Percentiles rank a stretch among this genome's conserved stretches.
phyloP scores from a whole-genome alignment of 2,113 vertebrate species.

The Galemys pyrenaicus region DNA sequence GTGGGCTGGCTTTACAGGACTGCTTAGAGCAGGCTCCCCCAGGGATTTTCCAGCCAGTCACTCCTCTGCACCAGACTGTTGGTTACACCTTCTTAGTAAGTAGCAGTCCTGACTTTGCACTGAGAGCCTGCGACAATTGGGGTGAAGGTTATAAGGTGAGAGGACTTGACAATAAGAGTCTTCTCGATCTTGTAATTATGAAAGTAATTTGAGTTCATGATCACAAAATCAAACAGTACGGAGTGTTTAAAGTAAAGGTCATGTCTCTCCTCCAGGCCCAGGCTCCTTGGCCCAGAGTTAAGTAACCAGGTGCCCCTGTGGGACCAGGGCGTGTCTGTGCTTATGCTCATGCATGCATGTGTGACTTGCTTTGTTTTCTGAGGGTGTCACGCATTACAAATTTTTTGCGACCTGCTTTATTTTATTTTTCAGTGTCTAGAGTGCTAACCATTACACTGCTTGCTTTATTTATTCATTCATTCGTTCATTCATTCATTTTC shows the following conservation, averaged over 20 bases:
- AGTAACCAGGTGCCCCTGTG: not conserved
- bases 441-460: no score
- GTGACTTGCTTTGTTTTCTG: not conserved
- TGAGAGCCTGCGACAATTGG: not conserved
- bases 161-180: not conserved
- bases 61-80: not conserved
- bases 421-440: not conserved
- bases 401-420: not conserved
- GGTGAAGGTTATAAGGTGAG: not conserved
- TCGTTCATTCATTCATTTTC: no score
- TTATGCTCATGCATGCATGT: not conserved
- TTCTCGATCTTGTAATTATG: not conserved
- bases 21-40: not conserved
- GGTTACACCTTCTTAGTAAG: not conserved
- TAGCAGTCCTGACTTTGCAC: not conserved
- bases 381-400: not conserved
- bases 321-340: not conserved
- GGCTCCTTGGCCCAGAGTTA: not conserved
- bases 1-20: not conserved
- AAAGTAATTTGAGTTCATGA: conserved; percentile 24
- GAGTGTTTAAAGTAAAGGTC: not conserved
- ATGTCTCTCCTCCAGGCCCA: not conserved
- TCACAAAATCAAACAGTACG: not conserved
- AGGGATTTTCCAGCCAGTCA: no score
- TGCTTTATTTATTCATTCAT: no score